phyloP scores from a whole-genome alignment of 2,888 invertebrate genomes.

The Anarsia innoxiella region DNA sequence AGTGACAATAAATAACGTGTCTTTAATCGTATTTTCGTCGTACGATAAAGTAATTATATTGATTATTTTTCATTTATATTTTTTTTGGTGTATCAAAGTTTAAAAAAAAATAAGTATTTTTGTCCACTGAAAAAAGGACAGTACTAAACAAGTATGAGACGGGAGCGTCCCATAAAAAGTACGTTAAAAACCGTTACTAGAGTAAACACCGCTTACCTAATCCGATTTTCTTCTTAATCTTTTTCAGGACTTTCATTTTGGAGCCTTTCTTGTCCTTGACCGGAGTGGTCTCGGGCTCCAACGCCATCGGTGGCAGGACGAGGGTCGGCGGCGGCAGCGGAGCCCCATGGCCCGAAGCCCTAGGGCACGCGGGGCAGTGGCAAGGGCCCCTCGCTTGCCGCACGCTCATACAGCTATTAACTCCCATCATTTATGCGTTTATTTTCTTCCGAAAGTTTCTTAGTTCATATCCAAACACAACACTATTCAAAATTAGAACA shows the following conservation, averaged over 20 bases:
- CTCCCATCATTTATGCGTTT: slow-evolving; percentile 69
- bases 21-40: too few relatives aligned
- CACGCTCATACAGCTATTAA: slow-evolving; percentile 76
- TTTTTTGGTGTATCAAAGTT: too few relatives aligned
- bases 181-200: slow-evolving; percentile 14
- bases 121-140: too few relatives aligned
- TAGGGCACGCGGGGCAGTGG: slow-evolving; percentile 71
- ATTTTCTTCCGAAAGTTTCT: too few relatives aligned
- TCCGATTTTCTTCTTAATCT: slow-evolving; percentile 91
- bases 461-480: too few relatives aligned
- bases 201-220: slow-evolving; percentile 79
- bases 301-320: slow-evolving; percentile 64
- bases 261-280: slow-evolving; percentile 68
- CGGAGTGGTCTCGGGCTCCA: slow-evolving; percentile 62
- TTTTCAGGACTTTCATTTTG: slow-evolving; percentile 93
- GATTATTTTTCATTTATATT: too few relatives aligned
- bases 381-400: slow-evolving; percentile 71
- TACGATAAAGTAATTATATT: too few relatives aligned
- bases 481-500: too few relatives aligned
- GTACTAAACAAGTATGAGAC: too few relatives aligned
- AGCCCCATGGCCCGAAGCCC: slow-evolving; percentile 52
- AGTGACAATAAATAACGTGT: too few relatives aligned
- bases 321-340: slow-evolving; percentile 62
- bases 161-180: slow-evolving; percentile 80
- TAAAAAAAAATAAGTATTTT: too few relatives aligned